phyloP scores from a whole-genome alignment of 2,888 invertebrate genomes.

The Tetrapedia diversipes region DNA sequence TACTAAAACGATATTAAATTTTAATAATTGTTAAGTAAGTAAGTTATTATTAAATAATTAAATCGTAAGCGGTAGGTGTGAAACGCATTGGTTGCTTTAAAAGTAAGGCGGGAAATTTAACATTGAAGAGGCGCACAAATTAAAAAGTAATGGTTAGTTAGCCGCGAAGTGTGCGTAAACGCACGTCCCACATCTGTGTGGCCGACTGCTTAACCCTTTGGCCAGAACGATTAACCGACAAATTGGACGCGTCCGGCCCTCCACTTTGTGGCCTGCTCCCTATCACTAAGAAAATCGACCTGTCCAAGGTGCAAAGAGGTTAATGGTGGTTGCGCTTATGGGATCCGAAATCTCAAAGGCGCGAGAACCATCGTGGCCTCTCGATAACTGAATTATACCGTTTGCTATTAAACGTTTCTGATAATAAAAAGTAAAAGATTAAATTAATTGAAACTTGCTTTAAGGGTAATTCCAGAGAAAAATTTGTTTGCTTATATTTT shows the following conservation, averaged over 20 bases:
- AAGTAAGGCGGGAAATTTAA: too few relatives aligned
- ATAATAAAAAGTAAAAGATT: background rate
- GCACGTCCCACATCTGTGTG: slow-evolving; percentile 54
- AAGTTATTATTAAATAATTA: too few relatives aligned
- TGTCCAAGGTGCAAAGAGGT: slow-evolving; percentile 35
- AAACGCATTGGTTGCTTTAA: too few relatives aligned
- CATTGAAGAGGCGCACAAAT: too few relatives aligned
- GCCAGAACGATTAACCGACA: slow-evolving; percentile 65
- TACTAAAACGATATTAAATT: too few relatives aligned
- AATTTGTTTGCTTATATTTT: too few relatives aligned
- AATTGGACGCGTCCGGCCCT: slow-evolving; percentile 59
- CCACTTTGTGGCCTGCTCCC: background rate
- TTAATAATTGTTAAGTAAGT: too few relatives aligned
- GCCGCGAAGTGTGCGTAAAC: slow-evolving; percentile 63
- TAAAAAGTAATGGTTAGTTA: slow-evolving; percentile 75
- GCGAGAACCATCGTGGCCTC: background rate
- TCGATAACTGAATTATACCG: background rate
- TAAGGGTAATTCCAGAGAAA: background rate
- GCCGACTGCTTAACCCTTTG: slow-evolving; percentile 65
- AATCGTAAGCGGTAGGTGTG: slow-evolving; percentile 7
- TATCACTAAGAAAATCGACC: slow-evolving; percentile 47
- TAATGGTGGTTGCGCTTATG: slow-evolving; percentile 7
- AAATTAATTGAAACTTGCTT: background rate
- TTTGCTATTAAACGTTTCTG: background rate
- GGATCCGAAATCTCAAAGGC: background rate